phyloP scores from a whole-genome alignment of 2,888 invertebrate species.

The Agapostemon virescens region DNA sequence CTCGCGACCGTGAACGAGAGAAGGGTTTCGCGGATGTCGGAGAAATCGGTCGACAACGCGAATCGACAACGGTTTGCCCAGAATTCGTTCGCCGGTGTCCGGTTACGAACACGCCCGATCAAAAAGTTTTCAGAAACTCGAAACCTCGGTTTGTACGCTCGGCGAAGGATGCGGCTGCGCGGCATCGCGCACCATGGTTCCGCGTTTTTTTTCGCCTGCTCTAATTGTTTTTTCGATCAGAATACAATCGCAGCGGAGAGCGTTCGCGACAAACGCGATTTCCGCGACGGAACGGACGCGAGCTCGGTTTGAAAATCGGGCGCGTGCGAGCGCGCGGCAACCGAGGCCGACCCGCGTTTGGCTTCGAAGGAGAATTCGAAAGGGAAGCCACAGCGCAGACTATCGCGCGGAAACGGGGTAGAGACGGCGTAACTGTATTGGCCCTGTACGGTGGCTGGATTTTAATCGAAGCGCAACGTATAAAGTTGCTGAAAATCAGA shows the following conservation, averaged over 20 bases:
- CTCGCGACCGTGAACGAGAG: constrained; percentile 7
- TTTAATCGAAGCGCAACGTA: constrained; percentile 79
- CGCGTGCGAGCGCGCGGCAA: neutral
- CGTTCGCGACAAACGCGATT: neutral
- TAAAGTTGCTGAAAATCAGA: constrained; percentile 79
- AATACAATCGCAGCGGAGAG: neutral
- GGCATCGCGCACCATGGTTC: too few relatives aligned
- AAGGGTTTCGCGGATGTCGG: neutral
- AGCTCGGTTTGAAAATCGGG: neutral
- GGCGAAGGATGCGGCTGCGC: neutral
- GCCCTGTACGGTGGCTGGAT: constrained; percentile 75
- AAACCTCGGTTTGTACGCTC: constrained; percentile 5
- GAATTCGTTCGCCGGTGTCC: neutral
- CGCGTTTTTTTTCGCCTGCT: neutral
- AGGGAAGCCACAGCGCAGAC: constrained; percentile 34
- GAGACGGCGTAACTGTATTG: constrained; percentile 73
- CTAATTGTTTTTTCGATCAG: neutral
- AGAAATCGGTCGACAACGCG: neutral
- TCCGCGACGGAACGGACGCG: neutral
- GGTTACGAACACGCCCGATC: neutral
- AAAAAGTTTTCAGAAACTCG: constrained; percentile 2
- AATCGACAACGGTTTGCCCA: neutral
- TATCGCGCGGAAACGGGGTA: constrained; percentile 41
- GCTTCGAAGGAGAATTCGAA: constrained; percentile 39
- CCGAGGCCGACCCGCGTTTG: neutral